These are phyloP conservation scores for Melanotaenia pygmaea DNA, from an alignment of 2,797 vertebrate genomes.

Conservation along the genomic window DNA sequence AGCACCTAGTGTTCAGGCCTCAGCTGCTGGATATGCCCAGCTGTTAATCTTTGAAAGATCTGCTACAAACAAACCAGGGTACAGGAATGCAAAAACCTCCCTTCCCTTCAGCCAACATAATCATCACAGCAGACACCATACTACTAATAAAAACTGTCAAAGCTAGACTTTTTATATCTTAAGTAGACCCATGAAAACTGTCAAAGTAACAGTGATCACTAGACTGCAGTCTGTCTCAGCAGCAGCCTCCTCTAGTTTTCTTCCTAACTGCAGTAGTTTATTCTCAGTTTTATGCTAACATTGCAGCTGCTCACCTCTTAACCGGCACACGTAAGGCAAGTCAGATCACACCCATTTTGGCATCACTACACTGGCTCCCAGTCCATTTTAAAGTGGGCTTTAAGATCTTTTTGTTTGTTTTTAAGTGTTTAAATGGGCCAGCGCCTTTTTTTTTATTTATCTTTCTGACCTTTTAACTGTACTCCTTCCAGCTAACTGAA, in stretches of 20 bases:
- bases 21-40: neutral
- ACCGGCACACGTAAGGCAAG: neutral
- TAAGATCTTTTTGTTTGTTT: neutral
- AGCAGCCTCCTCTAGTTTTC: neutral
- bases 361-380: neutral
- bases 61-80: neutral
- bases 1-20: neutral
- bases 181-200: neutral
- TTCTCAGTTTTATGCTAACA: neutral
- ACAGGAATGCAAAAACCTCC: neutral
- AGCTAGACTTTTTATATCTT: neutral
- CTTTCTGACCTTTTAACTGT: too few relatives aligned
- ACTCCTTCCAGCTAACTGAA: too few relatives aligned
- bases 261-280: neutral
- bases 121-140: neutral
- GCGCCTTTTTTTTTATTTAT: too few relatives aligned
- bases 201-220: neutral
- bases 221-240: neutral
- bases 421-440: too few relatives aligned
- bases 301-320: neutral
- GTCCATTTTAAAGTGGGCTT: neutral
- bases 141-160: neutral
- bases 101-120: neutral
- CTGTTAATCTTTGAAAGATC: neutral
- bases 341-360: neutral